Evolutionary conservation across 2,113 vertebrate species (phyloP).

Genomic region (Amphiprion percula): DNA sequence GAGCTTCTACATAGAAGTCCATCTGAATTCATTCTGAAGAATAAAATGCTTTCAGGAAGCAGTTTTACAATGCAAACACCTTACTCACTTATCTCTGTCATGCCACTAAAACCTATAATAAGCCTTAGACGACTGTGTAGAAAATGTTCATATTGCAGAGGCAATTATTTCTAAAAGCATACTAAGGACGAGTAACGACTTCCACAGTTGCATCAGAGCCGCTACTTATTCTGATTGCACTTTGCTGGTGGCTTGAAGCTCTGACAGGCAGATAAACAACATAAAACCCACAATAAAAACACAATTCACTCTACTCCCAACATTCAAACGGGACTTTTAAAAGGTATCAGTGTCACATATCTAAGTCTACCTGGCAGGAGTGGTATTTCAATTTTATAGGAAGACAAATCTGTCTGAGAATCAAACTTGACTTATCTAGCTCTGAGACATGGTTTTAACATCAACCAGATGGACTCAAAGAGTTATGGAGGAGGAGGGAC

Average conservation of each 20-base stretch:
- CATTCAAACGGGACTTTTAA: background rate
- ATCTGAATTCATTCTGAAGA: too few species aligned
- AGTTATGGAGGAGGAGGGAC: conserved; percentile 33
- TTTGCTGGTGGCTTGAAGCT: background rate
- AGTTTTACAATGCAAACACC: too few species aligned
- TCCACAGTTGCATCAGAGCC: background rate
- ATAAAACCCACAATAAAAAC: conserved; percentile 3
- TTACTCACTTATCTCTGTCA: too few species aligned
- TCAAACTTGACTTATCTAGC: background rate
- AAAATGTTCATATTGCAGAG: background rate
- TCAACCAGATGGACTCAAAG: conserved; percentile 59
- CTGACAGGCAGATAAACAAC: background rate
- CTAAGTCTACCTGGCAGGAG: background rate
- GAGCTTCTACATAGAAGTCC: too few species aligned
- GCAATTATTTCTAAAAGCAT: background rate
- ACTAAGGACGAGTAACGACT: background rate
- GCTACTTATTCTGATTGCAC: background rate
- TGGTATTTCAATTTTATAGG: conserved; percentile 11
- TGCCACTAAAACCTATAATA: background rate
- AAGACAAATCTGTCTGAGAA: conserved; percentile 1
- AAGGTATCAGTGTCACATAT: background rate
- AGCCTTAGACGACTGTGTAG: background rate
- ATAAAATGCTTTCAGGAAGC: too few species aligned
- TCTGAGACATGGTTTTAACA: conserved; percentile 43
- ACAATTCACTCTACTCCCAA: background rate